Evolutionary conservation across 1,140 invertebrate species (phyloP).

Genomic region (Zaprionus nigranus): DNA sequence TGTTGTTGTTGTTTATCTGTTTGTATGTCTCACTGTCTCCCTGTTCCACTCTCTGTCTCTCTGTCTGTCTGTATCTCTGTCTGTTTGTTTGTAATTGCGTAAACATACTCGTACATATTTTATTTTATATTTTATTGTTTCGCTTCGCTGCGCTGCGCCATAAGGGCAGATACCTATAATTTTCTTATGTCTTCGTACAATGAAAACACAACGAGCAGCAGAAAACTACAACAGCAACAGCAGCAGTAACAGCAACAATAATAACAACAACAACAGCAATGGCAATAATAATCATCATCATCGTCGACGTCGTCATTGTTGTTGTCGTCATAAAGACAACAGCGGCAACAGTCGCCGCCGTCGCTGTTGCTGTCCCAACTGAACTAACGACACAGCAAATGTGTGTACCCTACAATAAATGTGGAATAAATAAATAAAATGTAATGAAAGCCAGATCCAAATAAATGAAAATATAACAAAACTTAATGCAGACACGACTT

Average conservation of each 20-base stretch:
- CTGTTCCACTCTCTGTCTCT: slow-evolving; percentile 16
- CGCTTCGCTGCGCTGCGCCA: slow-evolving; percentile 82
- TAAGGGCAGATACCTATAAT: slow-evolving; percentile 84
- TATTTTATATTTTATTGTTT: slow-evolving; percentile 84
- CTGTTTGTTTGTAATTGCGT: slow-evolving; percentile 79
- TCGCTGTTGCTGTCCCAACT: no score
- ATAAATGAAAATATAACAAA: slow-evolving; percentile 80
- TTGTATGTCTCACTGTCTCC: slow-evolving; percentile 25
- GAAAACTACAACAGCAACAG: slow-evolving; percentile 29
- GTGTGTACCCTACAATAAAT: slow-evolving; percentile 73
- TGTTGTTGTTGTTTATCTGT: slow-evolving; percentile 34
- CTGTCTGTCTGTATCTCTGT: slow-evolving; percentile 38
- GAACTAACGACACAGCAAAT: slow-evolving; percentile 63
- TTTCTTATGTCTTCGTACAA: slow-evolving; percentile 82
- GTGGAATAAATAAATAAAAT: slow-evolving; percentile 82
- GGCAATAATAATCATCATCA: slow-evolving; percentile 60
- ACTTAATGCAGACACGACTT: slow-evolving; percentile 59
- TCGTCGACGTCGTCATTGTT: slow-evolving; percentile 9
- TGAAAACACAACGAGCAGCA: slow-evolving; percentile 68
- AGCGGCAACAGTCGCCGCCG: no score
- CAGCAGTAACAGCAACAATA: slow-evolving; percentile 28
- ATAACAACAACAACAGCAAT: slow-evolving; percentile 13
- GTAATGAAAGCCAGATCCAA: slow-evolving; percentile 77
- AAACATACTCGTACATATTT: slow-evolving; percentile 81
- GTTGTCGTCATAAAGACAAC: neutral